phyloP scores from a whole-genome alignment of 2,797 vertebrate species.

The Sebastes matsubarae region DNA sequence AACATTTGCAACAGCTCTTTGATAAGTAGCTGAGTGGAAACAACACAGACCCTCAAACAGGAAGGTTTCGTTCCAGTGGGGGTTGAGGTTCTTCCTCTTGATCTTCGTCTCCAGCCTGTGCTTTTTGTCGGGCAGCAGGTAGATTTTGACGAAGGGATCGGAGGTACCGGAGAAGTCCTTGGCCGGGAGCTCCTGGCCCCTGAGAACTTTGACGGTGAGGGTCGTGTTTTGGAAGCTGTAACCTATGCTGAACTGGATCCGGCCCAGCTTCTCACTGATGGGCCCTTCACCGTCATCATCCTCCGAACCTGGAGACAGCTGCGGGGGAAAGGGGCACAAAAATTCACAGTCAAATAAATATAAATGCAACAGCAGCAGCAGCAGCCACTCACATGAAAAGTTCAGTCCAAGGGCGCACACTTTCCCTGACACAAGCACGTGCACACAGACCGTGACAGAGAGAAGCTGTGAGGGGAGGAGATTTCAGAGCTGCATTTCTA shows the following conservation, averaged over 20 bases:
- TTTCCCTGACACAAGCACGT: constrained; percentile 9
- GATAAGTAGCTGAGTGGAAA: constrained; percentile 77
- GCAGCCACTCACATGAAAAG: constrained; percentile 9
- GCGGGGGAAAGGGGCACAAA: constrained; percentile 21
- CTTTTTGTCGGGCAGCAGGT: constrained; percentile 98
- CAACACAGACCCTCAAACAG: constrained; percentile 94
- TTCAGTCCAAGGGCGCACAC: constrained; percentile 46
- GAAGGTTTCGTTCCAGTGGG: constrained; percentile 99
- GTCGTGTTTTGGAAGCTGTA: constrained; percentile 99
- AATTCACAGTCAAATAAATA: constrained; percentile 15
- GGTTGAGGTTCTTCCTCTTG: constrained; percentile 99
- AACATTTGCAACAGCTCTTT: background rate
- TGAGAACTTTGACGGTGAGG: constrained; percentile 96
- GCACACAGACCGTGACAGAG: constrained; percentile 34
- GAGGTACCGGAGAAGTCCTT: constrained; percentile 99
- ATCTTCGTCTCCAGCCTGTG: constrained; percentile 99
- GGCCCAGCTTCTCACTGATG: constrained; percentile 93
- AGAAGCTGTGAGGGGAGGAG: constrained; percentile 36
- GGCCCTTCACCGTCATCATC: constrained; percentile 93
- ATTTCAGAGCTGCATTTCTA: constrained; percentile 51
- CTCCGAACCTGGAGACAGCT: constrained; percentile 97
- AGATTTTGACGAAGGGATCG: constrained; percentile 98
- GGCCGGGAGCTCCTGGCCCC: constrained; percentile 95
- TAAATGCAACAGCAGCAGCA: background rate
- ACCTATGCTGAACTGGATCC: constrained; percentile 98